Conservation (phyloP, 2,797 vertebrate genomes). For the Tamandua tetradactyla region DNA sequence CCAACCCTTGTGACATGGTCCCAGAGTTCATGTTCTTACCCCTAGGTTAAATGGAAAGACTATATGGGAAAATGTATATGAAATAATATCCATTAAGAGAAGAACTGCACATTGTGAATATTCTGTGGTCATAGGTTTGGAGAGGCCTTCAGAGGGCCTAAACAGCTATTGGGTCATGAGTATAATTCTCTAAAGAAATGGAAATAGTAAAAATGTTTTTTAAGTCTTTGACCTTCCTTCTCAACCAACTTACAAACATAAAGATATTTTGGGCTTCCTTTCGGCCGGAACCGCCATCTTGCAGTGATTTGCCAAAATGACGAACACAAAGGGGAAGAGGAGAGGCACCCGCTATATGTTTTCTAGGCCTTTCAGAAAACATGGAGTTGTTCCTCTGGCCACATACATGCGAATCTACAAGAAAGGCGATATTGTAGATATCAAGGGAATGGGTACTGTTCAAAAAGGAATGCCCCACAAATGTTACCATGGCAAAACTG, state of each 20-base stretch:
- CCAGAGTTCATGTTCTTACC: background rate
- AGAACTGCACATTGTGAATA: background rate
- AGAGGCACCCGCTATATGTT: no score
- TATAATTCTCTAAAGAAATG: background rate
- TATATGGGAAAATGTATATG: background rate
- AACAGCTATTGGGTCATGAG: background rate
- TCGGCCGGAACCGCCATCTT: no score
- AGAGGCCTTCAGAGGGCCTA: background rate
- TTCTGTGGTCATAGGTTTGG: background rate
- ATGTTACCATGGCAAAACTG: no score
- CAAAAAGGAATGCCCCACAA: no score
- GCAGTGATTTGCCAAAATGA: no score
- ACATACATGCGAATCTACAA: no score
- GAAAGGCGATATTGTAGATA: no score
- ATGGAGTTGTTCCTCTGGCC: no score
- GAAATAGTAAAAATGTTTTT: background rate
- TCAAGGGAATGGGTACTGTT: no score
- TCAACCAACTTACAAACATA: background rate
- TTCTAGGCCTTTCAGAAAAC: no score
- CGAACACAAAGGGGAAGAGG: no score
- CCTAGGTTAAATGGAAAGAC: background rate
- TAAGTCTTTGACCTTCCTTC: conserved; percentile 14
- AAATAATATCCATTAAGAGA: background rate
- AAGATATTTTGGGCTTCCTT: conserved; percentile 64
- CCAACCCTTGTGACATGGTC: background rate